Base-by-base conservation (phyloP, 2,797 vertebrate genomes). In the Pteronotus mesoamericanus region DNA sequence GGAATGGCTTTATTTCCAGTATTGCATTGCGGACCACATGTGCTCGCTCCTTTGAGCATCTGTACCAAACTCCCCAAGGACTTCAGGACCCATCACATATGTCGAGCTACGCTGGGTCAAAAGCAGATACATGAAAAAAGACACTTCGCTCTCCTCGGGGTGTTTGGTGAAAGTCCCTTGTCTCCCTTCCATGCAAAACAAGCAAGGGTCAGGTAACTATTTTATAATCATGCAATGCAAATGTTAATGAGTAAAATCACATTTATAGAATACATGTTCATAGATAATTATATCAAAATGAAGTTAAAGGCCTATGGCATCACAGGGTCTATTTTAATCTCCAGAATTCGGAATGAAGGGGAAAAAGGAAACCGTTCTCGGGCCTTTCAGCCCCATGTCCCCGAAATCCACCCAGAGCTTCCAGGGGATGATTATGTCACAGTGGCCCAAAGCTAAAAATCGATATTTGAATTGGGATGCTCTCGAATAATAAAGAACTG, bases 211-310 rank as follows among this genome's bases (percentile, higher is more conserved):
- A 96, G 95, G 92, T 94, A 97, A 97, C 32, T 42, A 39, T 46
- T 85, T 98, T 96, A 96, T 92, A 77, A n/a, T 84, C 29, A 19
- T 6, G 46, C 48, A 91, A 96, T 71, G 80, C 96, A 98, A 97
- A 98, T 97, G 95, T 44, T 90, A 97, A 92, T 74, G 66, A 96
- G 57, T 94, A 97, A 83, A 89, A 96, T 91, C 21, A 6, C 26
- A 64, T 34, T 34, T 71, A 39, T 0, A 53, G 87, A 68, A 37
- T 37, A 16, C 14, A 59, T 59, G 85, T 66, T 78, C 48, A 72
- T 16, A 48, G 72, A 51, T 80, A 71, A 85, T 37, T 44, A 12
- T 9, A 75, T 71, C 59, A 37, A 68, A 53, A 69, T 59, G 80
- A 91, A 86, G 51, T 12, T 57, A 51, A 83, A 74, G 59, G 34